Conservation (phyloP, 2,797 vertebrate species). For the Gadopsis marmoratus region DNA sequence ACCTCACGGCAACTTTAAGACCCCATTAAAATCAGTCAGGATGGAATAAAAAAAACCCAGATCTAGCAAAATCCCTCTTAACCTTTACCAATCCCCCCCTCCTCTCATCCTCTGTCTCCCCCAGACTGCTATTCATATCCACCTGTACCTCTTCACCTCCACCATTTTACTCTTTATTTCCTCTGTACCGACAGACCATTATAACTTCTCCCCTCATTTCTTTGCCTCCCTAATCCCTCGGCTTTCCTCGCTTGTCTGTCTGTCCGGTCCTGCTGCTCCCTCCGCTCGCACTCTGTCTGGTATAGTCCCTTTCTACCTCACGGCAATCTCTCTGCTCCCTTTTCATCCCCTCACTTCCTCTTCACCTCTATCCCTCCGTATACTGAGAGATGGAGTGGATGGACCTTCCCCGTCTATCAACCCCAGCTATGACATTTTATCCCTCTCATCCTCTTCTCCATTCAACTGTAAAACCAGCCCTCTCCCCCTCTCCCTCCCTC, state of each 20-base stretch:
- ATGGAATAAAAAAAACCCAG: constrained; percentile 65
- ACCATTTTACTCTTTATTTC: constrained; percentile 53
- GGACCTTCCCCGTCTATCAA: constrained; percentile 72
- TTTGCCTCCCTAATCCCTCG: constrained; percentile 57
- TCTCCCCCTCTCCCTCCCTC: constrained; percentile 18
- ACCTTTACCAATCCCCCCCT: constrained; percentile 67
- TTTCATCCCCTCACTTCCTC: constrained; percentile 65
- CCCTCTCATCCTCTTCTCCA: constrained; percentile 71
- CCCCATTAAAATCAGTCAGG: constrained; percentile 75
- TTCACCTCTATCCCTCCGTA: constrained; percentile 69
- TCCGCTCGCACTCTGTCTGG: constrained; percentile 43
- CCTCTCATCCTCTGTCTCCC: constrained; percentile 52
- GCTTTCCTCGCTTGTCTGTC: constrained; percentile 27
- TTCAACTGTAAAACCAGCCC: constrained; percentile 46
- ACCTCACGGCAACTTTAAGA: constrained; percentile 75
- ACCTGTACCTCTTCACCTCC: constrained; percentile 69
- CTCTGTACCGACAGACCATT: constrained; percentile 48
- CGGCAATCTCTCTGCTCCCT: constrained; percentile 58
- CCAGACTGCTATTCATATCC: constrained; percentile 63
- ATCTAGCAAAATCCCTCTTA: constrained; percentile 79
- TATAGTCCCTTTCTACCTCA: constrained; percentile 53
- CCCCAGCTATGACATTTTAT: constrained; percentile 75
- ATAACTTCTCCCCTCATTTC: constrained; percentile 50
- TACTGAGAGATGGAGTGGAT: constrained; percentile 63
- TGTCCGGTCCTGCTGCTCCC: constrained; percentile 42